Evolutionary conservation across 2,113 vertebrate species (phyloP), one percentile per base, ranked within the genome.

Genomic region (Oryzias woworae): DNA sequence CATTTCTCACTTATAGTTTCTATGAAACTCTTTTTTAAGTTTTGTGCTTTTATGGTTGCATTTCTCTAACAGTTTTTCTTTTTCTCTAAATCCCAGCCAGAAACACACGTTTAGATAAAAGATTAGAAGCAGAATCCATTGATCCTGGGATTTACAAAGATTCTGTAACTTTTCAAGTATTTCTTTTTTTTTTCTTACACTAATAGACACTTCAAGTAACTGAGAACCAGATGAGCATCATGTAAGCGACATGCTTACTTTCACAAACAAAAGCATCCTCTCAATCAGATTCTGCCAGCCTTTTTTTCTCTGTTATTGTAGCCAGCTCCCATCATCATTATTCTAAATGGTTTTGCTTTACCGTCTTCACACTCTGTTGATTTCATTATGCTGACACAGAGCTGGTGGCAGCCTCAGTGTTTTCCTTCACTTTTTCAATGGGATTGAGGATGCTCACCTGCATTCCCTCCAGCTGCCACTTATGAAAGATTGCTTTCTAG

Each of bases 371-470:
- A 66, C 81, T 50, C 76, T 0, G 56, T 62, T 71, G 81, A 77
- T 81, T 85, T 82, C 83, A 85, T 87, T 87, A 87, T 80, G 64
- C 84, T 56, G 82, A 83, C 72, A 64, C 65, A 67, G 61, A 73
- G 72, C 68, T 17, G 62, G 75, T 70, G 73, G 62, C 54, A 72
- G 75, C 22, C 67, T 77, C 59, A 62, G 66, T 28, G 20, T 73
- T 69, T 67, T 62, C 53, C 45, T 26, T 62, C 51, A 20, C 50
- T 48, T 58, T 68, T 80, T 56, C 36, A 45, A 86, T 54, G 58
- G 65, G 58, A 84, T 60, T 55, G 73, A 73, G 58, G 61, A 72
- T 50, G 24, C 58, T 77, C 56, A 78, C 75, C 78, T 69, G 65
- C 28, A 51, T 60, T 65, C 46, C 59, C 61, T 69, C 31, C 31